Conservation (phyloP, 2,797 vertebrate genomes). For the Lutjanus argentimaculatus region DNA sequence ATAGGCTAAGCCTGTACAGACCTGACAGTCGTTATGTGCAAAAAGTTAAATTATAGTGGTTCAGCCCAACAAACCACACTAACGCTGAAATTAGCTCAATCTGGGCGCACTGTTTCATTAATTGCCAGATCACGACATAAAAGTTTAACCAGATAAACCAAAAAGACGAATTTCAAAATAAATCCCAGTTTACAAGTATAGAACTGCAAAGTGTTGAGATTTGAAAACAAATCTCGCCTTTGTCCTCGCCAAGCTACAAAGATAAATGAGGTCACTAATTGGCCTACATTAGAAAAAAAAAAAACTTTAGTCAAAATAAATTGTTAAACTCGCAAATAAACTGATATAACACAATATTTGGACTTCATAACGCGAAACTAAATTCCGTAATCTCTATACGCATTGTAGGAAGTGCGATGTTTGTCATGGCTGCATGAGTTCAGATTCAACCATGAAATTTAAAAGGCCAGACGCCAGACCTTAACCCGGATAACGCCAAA, state of each 20-base stretch:
- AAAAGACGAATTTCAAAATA: neutral
- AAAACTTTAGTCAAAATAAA: neutral
- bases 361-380: neutral
- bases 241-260: neutral
- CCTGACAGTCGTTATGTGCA: slow-evolving; percentile 10
- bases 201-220: neutral
- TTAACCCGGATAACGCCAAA: slow-evolving; percentile 63
- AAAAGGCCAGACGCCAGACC: slow-evolving; percentile 77
- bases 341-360: neutral
- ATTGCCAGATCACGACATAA: neutral
- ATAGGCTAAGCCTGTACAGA: neutral
- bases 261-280: slow-evolving; percentile 20
- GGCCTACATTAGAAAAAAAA: neutral
- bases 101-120: neutral
- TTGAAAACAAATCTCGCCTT: neutral
- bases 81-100: slow-evolving; percentile 17
- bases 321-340: neutral
- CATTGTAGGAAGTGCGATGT: slow-evolving; percentile 32
- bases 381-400: neutral
- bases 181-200: neutral
- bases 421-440: slow-evolving; percentile 68
- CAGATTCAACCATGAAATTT: slow-evolving; percentile 83
- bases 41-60: slow-evolving; percentile 22
- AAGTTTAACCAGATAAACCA: neutral
- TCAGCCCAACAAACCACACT: slow-evolving; percentile 4